Base-by-base conservation (phyloP, 2,888 invertebrate genomes). In the Aphodius sticticus region DNA sequence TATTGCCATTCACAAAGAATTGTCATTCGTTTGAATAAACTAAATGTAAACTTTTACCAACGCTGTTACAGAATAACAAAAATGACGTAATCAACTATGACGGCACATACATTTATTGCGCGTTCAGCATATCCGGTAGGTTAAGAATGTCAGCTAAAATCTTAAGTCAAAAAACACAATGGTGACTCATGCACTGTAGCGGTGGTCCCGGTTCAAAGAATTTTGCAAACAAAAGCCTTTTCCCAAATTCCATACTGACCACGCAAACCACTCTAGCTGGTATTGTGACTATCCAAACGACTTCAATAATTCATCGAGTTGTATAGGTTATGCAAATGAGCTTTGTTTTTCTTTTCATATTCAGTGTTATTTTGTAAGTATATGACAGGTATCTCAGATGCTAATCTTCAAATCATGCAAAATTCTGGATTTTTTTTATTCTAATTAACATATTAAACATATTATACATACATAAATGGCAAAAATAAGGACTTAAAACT, bases 281-380 rank as follows among this genome's bases (percentile, higher is more conserved):
- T 7, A 53, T 12, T 53, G 53, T 53, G 3, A 53, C 53, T 9
- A 9, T 12, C 12, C 6, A 53, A 53, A 53, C 53, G 12, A 53
- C 53, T 53, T 53, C 53, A 3, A 53, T 53, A 53, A 53, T 53
- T 53, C 53, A 53, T 53, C 4, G 53, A 7, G 9, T 70, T 70
- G 15, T 70, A 70, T 16, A n/a, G 26, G 70, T 70, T 70, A 70
- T 70, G 70, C 26, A 70, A 70, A 70, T n/a, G 70, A 70, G 70
- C n/a, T 53, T 53, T 53, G 9, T 53, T 53, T 53, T 53, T 9
- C 1, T 53, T 3, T 53, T 53, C 7, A 53, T 53, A 53, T 53
- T 53, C 53, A 53, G 9, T 53, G 53, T 53, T 53, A 53, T 12
- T 53, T 53, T 53, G 7, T 5, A 12, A 53, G 6, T n/a, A 53